phyloP scores from a whole-genome alignment of 2,113 vertebrate species.

The Urocynchramus pylzowi region DNA sequence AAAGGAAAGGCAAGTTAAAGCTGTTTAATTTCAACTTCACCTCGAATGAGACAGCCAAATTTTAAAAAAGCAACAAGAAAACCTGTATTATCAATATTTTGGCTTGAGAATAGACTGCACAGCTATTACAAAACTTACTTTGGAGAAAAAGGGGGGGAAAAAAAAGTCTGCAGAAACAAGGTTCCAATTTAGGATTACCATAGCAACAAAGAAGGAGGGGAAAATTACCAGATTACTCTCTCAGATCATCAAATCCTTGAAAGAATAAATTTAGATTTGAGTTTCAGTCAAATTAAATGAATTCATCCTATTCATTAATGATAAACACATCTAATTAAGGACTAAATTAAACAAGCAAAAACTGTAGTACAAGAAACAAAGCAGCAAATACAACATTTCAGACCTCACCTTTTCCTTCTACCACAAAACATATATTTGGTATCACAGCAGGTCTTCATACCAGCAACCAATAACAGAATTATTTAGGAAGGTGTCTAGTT shows the following conservation, averaged over 20 bases:
- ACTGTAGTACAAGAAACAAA: not conserved
- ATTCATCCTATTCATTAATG: not conserved
- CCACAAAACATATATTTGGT: not conserved
- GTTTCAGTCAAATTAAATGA: not conserved
- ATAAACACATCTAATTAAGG: not conserved
- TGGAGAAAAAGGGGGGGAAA: not conserved
- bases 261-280: not conserved
- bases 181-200: constrained; percentile 55
- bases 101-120: not conserved
- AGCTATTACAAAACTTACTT: not conserved
- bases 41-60: not conserved
- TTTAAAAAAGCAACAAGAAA: not conserved
- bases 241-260: not conserved
- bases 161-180: not conserved
- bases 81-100: not conserved
- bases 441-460: not conserved
- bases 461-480: not conserved
- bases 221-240: constrained; percentile 5
- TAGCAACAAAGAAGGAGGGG: not conserved
- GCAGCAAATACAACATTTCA: not conserved
- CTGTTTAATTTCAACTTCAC: not conserved
- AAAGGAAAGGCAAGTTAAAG: not conserved
- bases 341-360: not conserved
- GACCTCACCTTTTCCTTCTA: not conserved
- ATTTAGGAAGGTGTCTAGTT: not conserved